Evolutionary conservation across 2,888 invertebrate genomes (phyloP), one percentile per base, ranked within the genome.

Genomic region (Asteroscopus sphinx): DNA sequence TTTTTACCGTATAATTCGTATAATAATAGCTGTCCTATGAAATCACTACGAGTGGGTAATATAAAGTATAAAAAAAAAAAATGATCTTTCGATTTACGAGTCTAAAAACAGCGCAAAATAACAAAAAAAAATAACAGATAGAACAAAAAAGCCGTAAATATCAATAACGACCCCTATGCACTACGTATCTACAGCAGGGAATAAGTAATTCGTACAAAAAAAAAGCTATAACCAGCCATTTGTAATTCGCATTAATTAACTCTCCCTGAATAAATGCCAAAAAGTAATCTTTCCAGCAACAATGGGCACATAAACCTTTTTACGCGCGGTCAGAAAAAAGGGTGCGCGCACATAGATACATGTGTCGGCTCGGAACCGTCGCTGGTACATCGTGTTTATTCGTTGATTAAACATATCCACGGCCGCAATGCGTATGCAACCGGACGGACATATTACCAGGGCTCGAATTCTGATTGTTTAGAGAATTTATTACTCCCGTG

Each of bases 381-480:
- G 78, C 79, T 80, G 82, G 67, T 86, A 90, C 89, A 87, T 68
- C 86, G 81, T 90, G 91, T 91, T 91, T 89, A 90, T 88, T 82
- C 92, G 90, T 93, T 93, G 93, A 93, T 93, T 93, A 93, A 93
- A 92, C 92, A 87, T 83, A 83, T 87, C 85, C 86, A 85, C 84
- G 87, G 87, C 92, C 92, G 92, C 93, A 92, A 84, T 93, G 93
- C 93, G 93, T 90, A 92, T 92, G 93, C 92, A 93, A 86, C 85
- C 89, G 89, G 86, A 90, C 92, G 90, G 88, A 93, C 93, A 92
- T 93, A 93, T 93, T 92, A 93, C 91, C 91, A 89, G 87, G 90
- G 85, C 92, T 93, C 93, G 92, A 93, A 93, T 93, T 93, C 92
- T 93, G 93, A 93, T 93, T 93, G 93, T 93, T 93, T 93, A 93